Percentiles rank a stretch among this genome's conserved stretches.
phyloP scores from a whole-genome alignment of 2,113 vertebrate genomes.

The Burhinus bistriatus region DNA sequence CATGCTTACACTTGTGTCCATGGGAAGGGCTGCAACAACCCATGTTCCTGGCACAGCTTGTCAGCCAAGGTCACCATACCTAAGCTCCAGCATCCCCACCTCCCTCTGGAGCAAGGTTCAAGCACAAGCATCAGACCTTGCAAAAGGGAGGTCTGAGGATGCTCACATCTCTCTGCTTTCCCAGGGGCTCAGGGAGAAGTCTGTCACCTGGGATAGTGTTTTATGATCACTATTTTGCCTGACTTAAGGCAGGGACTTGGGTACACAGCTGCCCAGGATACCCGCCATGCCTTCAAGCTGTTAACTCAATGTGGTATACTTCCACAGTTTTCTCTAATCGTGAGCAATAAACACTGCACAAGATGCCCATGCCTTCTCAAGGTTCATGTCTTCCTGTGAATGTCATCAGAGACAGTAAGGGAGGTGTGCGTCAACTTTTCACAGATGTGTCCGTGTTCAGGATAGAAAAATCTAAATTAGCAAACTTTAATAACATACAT shows the following conservation, averaged over 20 bases:
- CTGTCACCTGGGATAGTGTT: neutral
- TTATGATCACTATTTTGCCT: neutral
- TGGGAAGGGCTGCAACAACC: neutral
- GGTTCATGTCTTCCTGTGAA: neutral
- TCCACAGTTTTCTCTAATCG: neutral
- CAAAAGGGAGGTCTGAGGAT: neutral
- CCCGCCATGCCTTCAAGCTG: neutral
- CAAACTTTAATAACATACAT: neutral
- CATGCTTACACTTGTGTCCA: neutral
- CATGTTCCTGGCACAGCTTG: neutral
- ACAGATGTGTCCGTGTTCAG: neutral
- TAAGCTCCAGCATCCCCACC: neutral
- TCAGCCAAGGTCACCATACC: neutral
- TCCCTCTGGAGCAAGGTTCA: neutral
- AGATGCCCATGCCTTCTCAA: neutral
- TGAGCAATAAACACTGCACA: neutral
- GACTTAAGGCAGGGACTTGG: neutral
- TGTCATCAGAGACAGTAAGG: neutral
- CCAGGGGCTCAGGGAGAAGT: neutral
- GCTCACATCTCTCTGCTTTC: neutral
- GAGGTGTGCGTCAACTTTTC: neutral
- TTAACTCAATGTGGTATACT: neutral
- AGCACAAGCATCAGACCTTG: too few species aligned
- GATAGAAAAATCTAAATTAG: constrained; percentile 28
- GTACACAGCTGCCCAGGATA: neutral